phyloP scores from a whole-genome alignment of 2,797 vertebrate species.

The Neoniphon sammara region DNA sequence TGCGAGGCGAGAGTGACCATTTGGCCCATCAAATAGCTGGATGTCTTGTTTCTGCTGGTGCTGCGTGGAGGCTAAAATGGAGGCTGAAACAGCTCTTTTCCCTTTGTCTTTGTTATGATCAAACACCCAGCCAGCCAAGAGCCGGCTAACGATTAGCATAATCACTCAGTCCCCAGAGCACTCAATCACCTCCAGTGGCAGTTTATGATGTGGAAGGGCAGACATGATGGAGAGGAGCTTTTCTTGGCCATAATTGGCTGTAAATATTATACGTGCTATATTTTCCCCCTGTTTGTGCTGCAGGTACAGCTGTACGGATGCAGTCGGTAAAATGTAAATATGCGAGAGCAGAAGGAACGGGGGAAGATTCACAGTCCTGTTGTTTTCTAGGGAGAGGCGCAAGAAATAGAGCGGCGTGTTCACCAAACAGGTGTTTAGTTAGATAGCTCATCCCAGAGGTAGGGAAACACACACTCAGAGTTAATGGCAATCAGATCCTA shows the following conservation, averaged over 20 bases:
- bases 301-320: not conserved
- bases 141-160: slow-evolving; percentile 72
- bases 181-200: slow-evolving; percentile 62
- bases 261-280: slow-evolving; percentile 45
- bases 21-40: slow-evolving; percentile 6
- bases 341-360: slow-evolving; percentile 22
- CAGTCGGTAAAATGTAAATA: slow-evolving; percentile 39
- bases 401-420: slow-evolving; percentile 8
- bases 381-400: slow-evolving; percentile 21
- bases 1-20: slow-evolving; percentile 4
- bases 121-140: slow-evolving; percentile 57
- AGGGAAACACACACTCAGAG: slow-evolving; percentile 24
- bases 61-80: slow-evolving; percentile 32
- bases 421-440: slow-evolving; percentile 35
- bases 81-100: slow-evolving; percentile 50
- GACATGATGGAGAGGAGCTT: slow-evolving; percentile 56
- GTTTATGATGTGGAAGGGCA: slow-evolving; percentile 58
- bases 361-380: slow-evolving; percentile 2
- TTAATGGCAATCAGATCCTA: slow-evolving; percentile 30
- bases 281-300: not conserved
- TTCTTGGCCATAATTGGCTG: slow-evolving; percentile 48
- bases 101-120: slow-evolving; percentile 63
- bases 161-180: slow-evolving; percentile 64
- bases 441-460: slow-evolving; percentile 36
- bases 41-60: slow-evolving; percentile 29